Percentiles rank a stretch among this genome's conserved stretches.
Conservation (phyloP, 2,888 invertebrate species). For the Phorcus lineatus region DNA sequence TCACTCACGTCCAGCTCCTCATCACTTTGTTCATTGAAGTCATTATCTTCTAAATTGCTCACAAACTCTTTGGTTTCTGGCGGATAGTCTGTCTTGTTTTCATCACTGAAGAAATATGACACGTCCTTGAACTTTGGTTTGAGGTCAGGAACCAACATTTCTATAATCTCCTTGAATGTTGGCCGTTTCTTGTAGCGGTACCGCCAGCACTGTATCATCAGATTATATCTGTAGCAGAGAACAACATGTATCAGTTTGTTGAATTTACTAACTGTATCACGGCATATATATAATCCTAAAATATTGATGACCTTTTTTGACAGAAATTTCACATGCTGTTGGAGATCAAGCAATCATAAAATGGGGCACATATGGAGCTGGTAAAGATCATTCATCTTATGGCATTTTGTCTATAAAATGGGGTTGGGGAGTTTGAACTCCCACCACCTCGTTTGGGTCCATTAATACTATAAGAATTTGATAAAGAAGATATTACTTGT, state of each 20-base stretch:
- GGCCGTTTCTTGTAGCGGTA: conserved; percentile 88
- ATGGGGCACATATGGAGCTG: no score
- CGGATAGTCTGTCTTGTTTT: conserved; percentile 42
- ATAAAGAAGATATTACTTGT: no score
- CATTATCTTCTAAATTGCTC: neutral
- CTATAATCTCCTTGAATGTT: conserved; percentile 84
- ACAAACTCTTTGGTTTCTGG: conserved; percentile 10
- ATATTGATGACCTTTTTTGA: no score
- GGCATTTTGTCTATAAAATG: no score
- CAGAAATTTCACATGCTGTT: no score
- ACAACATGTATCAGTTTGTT: neutral
- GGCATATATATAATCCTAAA: no score
- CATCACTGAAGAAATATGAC: conserved; percentile 79
- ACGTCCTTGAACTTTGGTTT: conserved; percentile 81
- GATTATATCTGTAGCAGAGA: conserved; percentile 79
- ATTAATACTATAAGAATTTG: no score
- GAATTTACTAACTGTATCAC: neutral
- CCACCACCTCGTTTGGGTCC: no score
- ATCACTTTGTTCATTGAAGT: conserved; percentile 17
- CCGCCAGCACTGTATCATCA: conserved; percentile 96
- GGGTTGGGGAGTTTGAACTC: no score
- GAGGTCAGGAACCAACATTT: conserved; percentile 83
- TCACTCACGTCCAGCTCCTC: conserved; percentile 22
- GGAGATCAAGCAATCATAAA: no score
- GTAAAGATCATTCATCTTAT: no score